Evolutionary conservation across 2,888 invertebrate genomes (phyloP).

Genomic region (Pyrochroa serraticornis): DNA sequence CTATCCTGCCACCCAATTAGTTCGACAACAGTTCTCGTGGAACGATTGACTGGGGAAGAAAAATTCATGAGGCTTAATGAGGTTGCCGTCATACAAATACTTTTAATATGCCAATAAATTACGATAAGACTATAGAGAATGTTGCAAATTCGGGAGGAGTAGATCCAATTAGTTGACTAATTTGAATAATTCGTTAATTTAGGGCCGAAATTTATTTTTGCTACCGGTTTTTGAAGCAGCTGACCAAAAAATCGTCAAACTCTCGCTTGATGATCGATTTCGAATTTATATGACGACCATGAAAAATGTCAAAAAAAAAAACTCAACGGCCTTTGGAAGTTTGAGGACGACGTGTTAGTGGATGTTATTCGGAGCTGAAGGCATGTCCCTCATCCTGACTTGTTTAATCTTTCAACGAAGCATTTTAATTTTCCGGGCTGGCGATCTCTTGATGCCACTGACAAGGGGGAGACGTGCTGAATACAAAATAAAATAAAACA

Average conservation of each 20-base stretch:
- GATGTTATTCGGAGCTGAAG: constrained; percentile 18
- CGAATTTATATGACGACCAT: neutral
- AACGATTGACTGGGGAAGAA: constrained; percentile 20
- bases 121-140: constrained; percentile 31
- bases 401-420: constrained; percentile 53
- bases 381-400: constrained; percentile 44
- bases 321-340: neutral
- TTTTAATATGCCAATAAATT: constrained; percentile 35
- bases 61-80: constrained; percentile 31
- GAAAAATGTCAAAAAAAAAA: neutral
- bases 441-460: constrained; percentile 34
- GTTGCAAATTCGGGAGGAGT: constrained; percentile 24
- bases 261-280: neutral
- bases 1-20: constrained; percentile 32
- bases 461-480: constrained; percentile 27
- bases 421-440: constrained; percentile 54
- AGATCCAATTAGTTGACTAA: constrained; percentile 37
- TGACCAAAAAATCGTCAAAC: constrained; percentile 9
- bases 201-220: constrained; percentile 33
- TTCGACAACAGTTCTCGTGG: constrained; percentile 29
- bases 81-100: constrained; percentile 31
- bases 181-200: constrained; percentile 44
- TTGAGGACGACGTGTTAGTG: constrained; percentile 5
- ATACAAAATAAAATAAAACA: constrained; percentile 29
- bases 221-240: constrained; percentile 38